Evolutionary conservation across 2,113 vertebrate genomes (phyloP).

Genomic region (Cyanoramphus novaezelandiae): DNA sequence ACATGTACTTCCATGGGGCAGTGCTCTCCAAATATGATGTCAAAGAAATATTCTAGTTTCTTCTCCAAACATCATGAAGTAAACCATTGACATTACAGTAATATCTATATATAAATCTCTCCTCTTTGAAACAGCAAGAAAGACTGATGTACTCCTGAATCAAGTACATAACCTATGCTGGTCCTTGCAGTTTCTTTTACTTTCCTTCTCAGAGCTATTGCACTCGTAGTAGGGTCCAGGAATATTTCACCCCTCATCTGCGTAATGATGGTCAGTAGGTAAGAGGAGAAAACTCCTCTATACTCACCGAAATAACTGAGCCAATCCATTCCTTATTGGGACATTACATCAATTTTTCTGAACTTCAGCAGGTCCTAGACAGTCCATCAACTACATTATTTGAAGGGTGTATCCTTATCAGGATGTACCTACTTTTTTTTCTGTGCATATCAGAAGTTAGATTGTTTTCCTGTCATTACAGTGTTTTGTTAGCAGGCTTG

Average conservation of each 20-base stretch:
- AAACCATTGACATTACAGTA: not conserved
- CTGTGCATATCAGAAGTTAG: not conserved
- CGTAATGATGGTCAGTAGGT: not conserved
- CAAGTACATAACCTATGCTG: not conserved
- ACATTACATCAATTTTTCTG: not conserved
- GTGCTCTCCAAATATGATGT: not conserved
- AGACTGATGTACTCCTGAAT: not conserved
- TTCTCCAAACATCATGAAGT: not conserved
- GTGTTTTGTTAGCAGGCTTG: not conserved
- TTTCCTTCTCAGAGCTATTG: not conserved
- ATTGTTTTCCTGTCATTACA: not conserved
- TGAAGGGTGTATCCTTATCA: not conserved
- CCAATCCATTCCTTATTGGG: fast-evolving
- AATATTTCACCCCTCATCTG: not conserved
- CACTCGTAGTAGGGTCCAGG: not conserved
- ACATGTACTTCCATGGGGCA: fast-evolving
- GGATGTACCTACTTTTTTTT: not conserved
- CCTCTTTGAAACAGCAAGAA: not conserved
- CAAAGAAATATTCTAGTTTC: not conserved
- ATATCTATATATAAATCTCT: not conserved
- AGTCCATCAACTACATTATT: not conserved
- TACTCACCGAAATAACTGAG: not conserved
- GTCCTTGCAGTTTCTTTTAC: not conserved
- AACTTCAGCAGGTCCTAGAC: not conserved
- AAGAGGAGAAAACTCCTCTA: not conserved